Percentiles rank a stretch among this genome's conserved stretches.
phyloP scores from a whole-genome alignment of 1,140 invertebrate species.

The Aphaenogaster floridana region DNA sequence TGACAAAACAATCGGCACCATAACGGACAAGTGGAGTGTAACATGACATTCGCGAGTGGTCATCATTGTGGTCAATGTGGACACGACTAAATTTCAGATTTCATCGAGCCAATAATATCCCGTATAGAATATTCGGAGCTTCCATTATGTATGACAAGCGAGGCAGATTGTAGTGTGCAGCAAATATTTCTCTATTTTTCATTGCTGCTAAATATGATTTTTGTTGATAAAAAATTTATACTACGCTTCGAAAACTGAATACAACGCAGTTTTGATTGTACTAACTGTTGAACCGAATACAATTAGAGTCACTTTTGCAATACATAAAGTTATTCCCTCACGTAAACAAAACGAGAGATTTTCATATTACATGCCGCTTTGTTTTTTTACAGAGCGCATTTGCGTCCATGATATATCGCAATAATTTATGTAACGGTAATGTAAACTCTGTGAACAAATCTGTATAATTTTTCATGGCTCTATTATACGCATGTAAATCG shows the following conservation, averaged over 20 bases:
- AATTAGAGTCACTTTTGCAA: slow-evolving; percentile 1
- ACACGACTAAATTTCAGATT: slow-evolving; percentile 8
- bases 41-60: background rate
- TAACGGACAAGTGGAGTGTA: background rate
- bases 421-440: background rate
- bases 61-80: background rate
- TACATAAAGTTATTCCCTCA: background rate
- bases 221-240: slow-evolving; percentile 19
- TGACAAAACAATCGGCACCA: background rate
- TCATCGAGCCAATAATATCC: slow-evolving; percentile 33
- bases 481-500: background rate
- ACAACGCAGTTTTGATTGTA: background rate
- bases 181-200: slow-evolving; percentile 7
- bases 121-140: slow-evolving; percentile 9
- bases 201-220: background rate
- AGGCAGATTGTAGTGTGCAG: background rate
- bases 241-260: background rate
- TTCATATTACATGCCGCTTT: background rate
- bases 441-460: background rate
- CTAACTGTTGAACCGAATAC: background rate
- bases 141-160: slow-evolving; percentile 35
- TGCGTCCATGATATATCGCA: background rate
- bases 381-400: background rate
- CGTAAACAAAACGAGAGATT: background rate
- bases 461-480: background rate